Evolutionary conservation across 2,888 invertebrate genomes (phyloP).

Genomic region (Epirrhoe alternata): DNA sequence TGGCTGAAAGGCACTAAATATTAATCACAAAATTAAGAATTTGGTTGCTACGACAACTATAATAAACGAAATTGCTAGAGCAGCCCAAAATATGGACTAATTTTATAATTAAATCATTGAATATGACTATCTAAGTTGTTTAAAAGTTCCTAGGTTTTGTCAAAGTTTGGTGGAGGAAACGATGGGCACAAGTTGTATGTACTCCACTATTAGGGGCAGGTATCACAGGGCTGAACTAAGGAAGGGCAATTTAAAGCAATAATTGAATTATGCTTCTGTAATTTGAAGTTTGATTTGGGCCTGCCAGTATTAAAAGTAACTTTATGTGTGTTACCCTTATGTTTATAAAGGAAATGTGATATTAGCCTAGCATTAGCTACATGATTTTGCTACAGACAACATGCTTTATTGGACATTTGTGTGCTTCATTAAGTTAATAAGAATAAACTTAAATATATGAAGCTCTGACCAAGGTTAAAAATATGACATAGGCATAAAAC

Average conservation of each 20-base stretch:
- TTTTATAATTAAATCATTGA: not conserved
- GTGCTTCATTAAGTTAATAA: too few species aligned
- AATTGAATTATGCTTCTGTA: not conserved
- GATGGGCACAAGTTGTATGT: slow-evolving; percentile 22
- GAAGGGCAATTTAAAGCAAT: slow-evolving; percentile 8
- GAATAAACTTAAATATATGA: too few species aligned
- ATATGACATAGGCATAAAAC: too few species aligned
- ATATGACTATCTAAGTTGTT: slow-evolving; percentile 22
- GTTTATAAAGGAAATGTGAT: not conserved
- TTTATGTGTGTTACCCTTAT: slow-evolving; percentile 13
- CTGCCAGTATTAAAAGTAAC: slow-evolving; percentile 7
- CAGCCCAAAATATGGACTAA: not conserved
- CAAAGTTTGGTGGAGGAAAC: slow-evolving; percentile 15
- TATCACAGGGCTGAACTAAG: slow-evolving; percentile 16
- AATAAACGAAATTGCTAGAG: not conserved
- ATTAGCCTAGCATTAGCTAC: not conserved
- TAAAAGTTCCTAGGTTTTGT: slow-evolving; percentile 11
- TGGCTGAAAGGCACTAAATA: too few species aligned
- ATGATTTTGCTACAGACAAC: not conserved
- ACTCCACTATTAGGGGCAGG: slow-evolving; percentile 7
- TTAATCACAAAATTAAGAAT: too few species aligned
- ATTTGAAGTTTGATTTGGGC: slow-evolving; percentile 7
- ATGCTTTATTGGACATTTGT: not conserved
- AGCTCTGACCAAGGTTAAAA: too few species aligned
- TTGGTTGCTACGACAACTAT: too few species aligned